Percentiles rank a stretch among this genome's conserved stretches.
phyloP scores from a whole-genome alignment of 2,888 invertebrate species.

The Thecocarcelia acutangulata region DNA sequence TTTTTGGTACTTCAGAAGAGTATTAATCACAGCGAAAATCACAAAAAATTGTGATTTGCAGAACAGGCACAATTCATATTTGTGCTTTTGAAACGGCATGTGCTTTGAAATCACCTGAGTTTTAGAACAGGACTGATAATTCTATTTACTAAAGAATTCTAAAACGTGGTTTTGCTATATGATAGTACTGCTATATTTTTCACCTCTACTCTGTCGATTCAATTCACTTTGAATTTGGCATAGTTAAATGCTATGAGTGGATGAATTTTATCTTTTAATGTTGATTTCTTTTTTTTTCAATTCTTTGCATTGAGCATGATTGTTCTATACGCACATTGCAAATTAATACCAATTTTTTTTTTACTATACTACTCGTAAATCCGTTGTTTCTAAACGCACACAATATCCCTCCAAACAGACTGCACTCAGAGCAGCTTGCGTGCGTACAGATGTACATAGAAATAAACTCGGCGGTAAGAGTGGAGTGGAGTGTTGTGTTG shows the following conservation, averaged over 20 bases:
- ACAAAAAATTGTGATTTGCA: no score
- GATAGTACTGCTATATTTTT: not conserved
- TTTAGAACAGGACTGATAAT: no score
- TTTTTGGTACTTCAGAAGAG: no score
- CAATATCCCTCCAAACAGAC: constrained; percentile 24
- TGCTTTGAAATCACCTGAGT: no score
- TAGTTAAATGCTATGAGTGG: constrained; percentile 9
- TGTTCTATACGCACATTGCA: constrained; percentile 53
- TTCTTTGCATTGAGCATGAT: constrained; percentile 10
- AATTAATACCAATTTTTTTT: constrained; percentile 25
- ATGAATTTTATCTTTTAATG: constrained; percentile 31
- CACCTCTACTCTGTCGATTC: not conserved
- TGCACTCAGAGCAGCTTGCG: not conserved
- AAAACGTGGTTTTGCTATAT: not conserved
- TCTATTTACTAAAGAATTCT: no score
- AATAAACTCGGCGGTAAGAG: not conserved
- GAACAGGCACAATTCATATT: no score
- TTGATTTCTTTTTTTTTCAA: constrained; percentile 16
- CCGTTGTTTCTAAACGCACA: constrained; percentile 25
- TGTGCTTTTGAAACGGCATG: no score
- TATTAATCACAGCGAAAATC: no score
- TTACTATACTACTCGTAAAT: constrained; percentile 23
- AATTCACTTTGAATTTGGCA: constrained; percentile 14
- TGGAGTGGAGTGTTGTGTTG: not conserved
- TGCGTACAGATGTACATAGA: not conserved